Evolutionary conservation across 2,888 invertebrate species (phyloP).

Genomic region (Dasypogon diadema): DNA sequence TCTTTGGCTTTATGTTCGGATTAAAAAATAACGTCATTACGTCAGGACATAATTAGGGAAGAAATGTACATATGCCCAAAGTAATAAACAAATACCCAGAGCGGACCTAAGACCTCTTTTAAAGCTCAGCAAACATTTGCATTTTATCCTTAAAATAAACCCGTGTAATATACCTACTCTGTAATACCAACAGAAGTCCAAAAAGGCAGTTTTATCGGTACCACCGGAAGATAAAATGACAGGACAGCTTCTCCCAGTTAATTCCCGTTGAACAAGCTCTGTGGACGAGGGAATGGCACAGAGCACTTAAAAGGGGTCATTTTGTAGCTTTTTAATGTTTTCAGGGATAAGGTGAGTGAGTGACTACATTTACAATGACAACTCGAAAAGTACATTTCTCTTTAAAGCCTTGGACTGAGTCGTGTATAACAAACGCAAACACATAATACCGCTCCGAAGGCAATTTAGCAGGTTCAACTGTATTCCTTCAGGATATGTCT

Average conservation of each 20-base stretch:
- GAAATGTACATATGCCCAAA: too few species aligned
- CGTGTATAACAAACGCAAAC: slow-evolving; percentile 9
- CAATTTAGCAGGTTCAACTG: slow-evolving; percentile 3
- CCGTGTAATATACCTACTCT: neutral
- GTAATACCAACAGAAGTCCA: neutral
- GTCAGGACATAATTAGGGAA: too few species aligned
- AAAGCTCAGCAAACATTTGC: neutral
- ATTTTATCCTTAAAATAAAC: neutral
- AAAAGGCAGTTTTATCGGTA: too few species aligned
- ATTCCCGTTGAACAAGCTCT: neutral
- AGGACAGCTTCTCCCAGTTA: neutral
- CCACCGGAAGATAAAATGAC: too few species aligned
- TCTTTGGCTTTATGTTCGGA: too few species aligned
- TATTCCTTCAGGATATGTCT: slow-evolving; percentile 23
- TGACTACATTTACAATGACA: neutral
- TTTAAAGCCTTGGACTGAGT: neutral
- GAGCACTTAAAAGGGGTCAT: slow-evolving; percentile 2
- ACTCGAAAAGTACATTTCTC: neutral
- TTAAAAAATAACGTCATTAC: too few species aligned
- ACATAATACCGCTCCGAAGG: slow-evolving; percentile 20
- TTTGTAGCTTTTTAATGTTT: slow-evolving; percentile 24
- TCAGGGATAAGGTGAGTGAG: slow-evolving; percentile 7
- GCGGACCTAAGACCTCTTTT: too few species aligned
- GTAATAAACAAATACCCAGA: too few species aligned
- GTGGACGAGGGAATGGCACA: neutral